Evolutionary conservation across 2,888 invertebrate genomes (phyloP), one percentile per base, ranked within the genome.

Genomic region (Bellardia bayeri): DNA sequence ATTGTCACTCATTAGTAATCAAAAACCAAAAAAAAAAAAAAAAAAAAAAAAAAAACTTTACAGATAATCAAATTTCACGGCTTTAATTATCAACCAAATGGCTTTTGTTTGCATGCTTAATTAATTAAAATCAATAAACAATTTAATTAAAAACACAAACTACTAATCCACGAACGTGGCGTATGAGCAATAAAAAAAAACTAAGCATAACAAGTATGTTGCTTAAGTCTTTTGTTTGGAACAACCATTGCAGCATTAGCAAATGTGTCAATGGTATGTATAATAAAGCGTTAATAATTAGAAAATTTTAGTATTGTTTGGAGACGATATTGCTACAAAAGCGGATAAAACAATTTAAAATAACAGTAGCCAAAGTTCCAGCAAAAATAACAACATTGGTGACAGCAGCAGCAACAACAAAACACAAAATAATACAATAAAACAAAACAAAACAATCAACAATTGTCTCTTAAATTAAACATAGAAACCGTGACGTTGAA

Each of bases 401-500:
- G 71, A 49, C 68, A 78, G 56, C 23, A 37, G 8, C 42, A 71
- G 51, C 51, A 49, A 74, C 13, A 75, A 79, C 7, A 63, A 37
- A 40, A 63, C 30, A 75, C 33, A 49, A 63, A 61, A 56, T 16
- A 79, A 64, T 6, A 78, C 51, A 45, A 69, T n/a, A 66, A 42
- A 56, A n/a, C 54, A 63, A 72, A 74, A 63, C 42, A 40, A 79
- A 74, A 87, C 85, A 85, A 72, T 82, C 87, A 79, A 68, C 85
- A 75, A 80, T 83, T 85, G 87, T 87, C 80, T 79, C 82, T 56
- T 83, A 87, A 71, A 86, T 80, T 82, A 81, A 86, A 88, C 88
- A 88, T 72, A 56, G 85, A 85, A 85, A 86, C 88, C 86, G 88
- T 86, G 88, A 87, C 82, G 87, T 56, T 64, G 69, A 82, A 82